Conservation (phyloP, 2,113 vertebrate species). For the Amphiprion ocellaris region DNA sequence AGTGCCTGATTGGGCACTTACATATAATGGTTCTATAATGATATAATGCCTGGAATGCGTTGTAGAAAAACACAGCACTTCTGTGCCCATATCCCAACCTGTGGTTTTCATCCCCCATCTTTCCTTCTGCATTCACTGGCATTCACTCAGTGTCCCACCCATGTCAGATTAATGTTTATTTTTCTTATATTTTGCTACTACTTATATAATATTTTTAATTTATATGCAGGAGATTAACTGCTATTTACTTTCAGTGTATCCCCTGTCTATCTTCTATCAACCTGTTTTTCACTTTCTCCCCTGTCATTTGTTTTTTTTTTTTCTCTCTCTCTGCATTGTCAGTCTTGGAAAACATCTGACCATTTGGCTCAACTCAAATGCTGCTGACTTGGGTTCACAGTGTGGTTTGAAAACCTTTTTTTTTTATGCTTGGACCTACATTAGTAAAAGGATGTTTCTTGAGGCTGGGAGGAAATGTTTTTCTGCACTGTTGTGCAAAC, state of each 20-base stretch:
- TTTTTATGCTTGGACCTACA: slow-evolving; percentile 13
- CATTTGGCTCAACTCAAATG: slow-evolving; percentile 44
- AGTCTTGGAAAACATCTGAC: slow-evolving; percentile 36
- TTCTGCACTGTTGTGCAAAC: slow-evolving; percentile 29
- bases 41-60: background rate
- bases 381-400: slow-evolving; percentile 29
- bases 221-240: background rate
- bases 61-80: slow-evolving; percentile 28
- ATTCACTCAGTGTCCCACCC: slow-evolving; percentile 18
- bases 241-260: background rate
- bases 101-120: slow-evolving; percentile 16
- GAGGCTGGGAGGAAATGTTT: slow-evolving; percentile 33
- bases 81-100: slow-evolving; percentile 20
- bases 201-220: background rate
- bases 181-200: slow-evolving; percentile 10
- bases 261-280: background rate
- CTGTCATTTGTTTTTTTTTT: slow-evolving; percentile 41
- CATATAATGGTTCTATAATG: no score
- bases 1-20: background rate
- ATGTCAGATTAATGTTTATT: background rate
- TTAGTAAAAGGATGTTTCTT: slow-evolving; percentile 30
- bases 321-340: slow-evolving; percentile 11
- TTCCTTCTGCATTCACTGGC: slow-evolving; percentile 27
- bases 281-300: background rate
- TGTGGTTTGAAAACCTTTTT: slow-evolving; percentile 18